Evolutionary conservation across 2,888 invertebrate species (phyloP).

Genomic region (Apamea anceps): DNA sequence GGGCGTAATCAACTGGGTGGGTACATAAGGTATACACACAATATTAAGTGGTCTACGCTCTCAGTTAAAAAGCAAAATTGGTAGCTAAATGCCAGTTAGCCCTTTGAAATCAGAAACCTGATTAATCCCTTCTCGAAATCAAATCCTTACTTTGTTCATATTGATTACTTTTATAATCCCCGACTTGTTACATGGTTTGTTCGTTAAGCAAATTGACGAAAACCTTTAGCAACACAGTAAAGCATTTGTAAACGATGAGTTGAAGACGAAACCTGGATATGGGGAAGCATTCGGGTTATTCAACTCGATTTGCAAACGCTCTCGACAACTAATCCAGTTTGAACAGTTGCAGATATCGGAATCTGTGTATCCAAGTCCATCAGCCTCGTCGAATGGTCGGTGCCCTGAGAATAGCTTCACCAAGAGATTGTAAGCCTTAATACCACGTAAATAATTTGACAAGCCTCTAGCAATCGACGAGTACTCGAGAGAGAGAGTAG

Average conservation of each 20-base stretch:
- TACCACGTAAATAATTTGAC: constrained; percentile 69
- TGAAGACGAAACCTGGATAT: constrained; percentile 64
- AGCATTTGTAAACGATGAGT: constrained; percentile 47
- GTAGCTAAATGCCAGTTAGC: not conserved
- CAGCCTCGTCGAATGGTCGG: constrained; percentile 69
- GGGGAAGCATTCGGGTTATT: constrained; percentile 69
- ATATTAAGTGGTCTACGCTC: not conserved
- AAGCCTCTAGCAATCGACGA: constrained; percentile 10
- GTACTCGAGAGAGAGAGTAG: constrained; percentile 2
- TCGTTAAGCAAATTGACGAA: constrained; percentile 11
- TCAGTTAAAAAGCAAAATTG: not conserved
- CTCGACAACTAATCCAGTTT: constrained; percentile 76
- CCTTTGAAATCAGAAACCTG: constrained; percentile 25
- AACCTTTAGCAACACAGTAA: constrained; percentile 40
- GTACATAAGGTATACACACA: not conserved
- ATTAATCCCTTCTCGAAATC: constrained; percentile 14
- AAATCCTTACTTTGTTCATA: constrained; percentile 28
- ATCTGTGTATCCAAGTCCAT: constrained; percentile 75
- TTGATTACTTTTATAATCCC: constrained; percentile 17
- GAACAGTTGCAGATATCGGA: constrained; percentile 73
- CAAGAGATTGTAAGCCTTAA: constrained; percentile 69
- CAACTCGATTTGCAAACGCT: constrained; percentile 71
- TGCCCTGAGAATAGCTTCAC: constrained; percentile 72
- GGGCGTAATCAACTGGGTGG: not conserved
- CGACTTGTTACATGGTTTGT: constrained; percentile 9